A percentile compares a stretch with the other conserved stretches of the same genome.
These are phyloP conservation scores for Taxidea taxus DNA, from an alignment of 2,113 vertebrate species.

Conservation along the genomic window DNA sequence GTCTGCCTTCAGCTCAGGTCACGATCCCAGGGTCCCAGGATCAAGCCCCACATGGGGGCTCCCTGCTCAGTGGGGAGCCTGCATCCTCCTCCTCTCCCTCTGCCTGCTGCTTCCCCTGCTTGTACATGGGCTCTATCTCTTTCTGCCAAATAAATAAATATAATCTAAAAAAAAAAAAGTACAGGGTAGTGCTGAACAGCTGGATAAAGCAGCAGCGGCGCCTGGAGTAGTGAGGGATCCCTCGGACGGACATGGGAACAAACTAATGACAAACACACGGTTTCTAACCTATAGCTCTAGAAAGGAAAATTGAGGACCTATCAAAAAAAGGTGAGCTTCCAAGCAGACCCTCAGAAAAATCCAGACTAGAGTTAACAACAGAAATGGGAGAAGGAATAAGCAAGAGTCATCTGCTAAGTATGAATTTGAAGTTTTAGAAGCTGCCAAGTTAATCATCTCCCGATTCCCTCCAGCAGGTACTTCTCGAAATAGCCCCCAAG, in stretches of 20 bases:
- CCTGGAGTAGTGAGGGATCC: neutral
- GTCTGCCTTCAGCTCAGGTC: neutral
- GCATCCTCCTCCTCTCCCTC: neutral
- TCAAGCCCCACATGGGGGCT: neutral
- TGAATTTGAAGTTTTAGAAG: neutral
- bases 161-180: neutral
- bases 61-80: neutral
- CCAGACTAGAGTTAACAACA: neutral
- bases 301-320: neutral
- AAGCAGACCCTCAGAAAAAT: neutral
- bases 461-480: neutral
- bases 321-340: neutral
- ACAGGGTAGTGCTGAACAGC: neutral
- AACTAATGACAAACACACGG: neutral
- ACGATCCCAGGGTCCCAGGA: neutral
- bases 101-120: neutral
- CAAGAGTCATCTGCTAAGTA: neutral
- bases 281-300: neutral
- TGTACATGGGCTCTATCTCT: neutral
- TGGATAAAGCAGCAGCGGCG: neutral
- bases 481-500: neutral
- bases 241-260: neutral
- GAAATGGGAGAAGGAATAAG: neutral
- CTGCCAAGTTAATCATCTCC: neutral
- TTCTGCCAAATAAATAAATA: neutral